A percentile compares a stretch with the other conserved stretches of the same genome.
phyloP scores from a whole-genome alignment of 1,140 invertebrate species.

The Aphidius gifuensis region DNA sequence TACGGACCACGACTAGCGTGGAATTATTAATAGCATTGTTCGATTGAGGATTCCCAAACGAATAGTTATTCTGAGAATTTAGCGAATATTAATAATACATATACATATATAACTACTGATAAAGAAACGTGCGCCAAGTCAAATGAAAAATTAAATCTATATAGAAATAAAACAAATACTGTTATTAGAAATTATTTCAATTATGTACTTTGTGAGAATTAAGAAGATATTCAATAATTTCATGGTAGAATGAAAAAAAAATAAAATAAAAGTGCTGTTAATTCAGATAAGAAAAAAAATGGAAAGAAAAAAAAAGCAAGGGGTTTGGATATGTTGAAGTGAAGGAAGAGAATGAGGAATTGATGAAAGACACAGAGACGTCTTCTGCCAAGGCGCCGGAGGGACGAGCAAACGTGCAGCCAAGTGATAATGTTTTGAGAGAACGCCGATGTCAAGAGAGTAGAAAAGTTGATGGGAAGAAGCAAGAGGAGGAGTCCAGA shows the following conservation, averaged over 20 bases:
- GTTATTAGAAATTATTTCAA: too few species aligned
- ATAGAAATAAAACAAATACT: too few species aligned
- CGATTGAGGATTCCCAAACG: neutral
- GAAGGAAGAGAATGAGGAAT: neutral
- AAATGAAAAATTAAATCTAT: too few species aligned
- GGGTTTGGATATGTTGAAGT: too few species aligned
- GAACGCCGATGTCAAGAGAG: neutral
- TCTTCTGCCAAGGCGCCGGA: constrained; percentile 6
- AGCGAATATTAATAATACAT: too few species aligned
- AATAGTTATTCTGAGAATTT: neutral
- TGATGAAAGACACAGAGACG: constrained; percentile 13
- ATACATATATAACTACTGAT: too few species aligned
- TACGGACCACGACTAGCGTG: constrained; percentile 26
- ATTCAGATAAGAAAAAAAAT: neutral
- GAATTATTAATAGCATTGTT: constrained; percentile 27
- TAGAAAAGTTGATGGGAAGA: neutral
- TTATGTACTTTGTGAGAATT: too few species aligned
- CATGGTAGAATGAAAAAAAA: too few species aligned
- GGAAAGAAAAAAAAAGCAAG: too few species aligned
- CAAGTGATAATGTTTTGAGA: constrained; percentile 26
- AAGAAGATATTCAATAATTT: too few species aligned
- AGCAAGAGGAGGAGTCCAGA: constrained; percentile 3
- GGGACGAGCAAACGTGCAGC: constrained; percentile 17
- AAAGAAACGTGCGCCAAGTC: too few species aligned
- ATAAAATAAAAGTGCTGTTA: neutral